Base-by-base conservation (phyloP, 2,888 invertebrate species). In the Ornithoptera priamus region DNA sequence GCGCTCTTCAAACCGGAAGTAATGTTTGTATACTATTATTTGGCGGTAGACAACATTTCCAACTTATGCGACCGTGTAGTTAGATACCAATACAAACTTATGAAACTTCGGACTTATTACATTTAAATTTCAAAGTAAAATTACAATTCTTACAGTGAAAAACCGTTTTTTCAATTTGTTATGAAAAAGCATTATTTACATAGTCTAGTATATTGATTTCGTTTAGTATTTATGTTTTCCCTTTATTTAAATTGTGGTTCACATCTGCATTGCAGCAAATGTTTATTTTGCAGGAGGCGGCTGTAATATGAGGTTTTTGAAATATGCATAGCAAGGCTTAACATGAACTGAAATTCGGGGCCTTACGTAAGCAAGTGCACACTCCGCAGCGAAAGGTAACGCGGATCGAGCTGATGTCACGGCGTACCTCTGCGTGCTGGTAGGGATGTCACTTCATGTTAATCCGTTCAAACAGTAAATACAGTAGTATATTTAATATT, bases 341-440 rank as follows among this genome's bases (percentile, higher is more conserved):
- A 53, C 70, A 65, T 67, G 65, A 69, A 68, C 60, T 63, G 69
- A 30, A 68, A 80, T 82, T 81, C 74, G 78, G 75, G 74, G 79
- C 75, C 80, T 80, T 79, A 80, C 77, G 79, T 80, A 81, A 79
- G 80, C 76, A 70, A 69, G 67, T 65, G 69, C 70, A 67, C 72
- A 75, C 72, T 76, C 74, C 72, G 72, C 71, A 67, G 71, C 74
- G 73, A 70, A 69, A 50, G 50, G 50, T 17, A 50, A 73, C 74
- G 15, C 72, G 75, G 77, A 75, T 74, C 70, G 74, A 76, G 80
- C 84, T 82, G 82, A 82, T 83, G 84, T 83, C 80, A 76, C 72
- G 70, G 68, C 72, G 58, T 72, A 70, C 72, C 65, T 72, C 68
- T 59, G 58, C 71, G 73, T 67, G 63, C 50, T 1, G 63, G 15